phyloP scores from a whole-genome alignment of 2,888 invertebrate genomes.

The Drosophila maculinotata region DNA sequence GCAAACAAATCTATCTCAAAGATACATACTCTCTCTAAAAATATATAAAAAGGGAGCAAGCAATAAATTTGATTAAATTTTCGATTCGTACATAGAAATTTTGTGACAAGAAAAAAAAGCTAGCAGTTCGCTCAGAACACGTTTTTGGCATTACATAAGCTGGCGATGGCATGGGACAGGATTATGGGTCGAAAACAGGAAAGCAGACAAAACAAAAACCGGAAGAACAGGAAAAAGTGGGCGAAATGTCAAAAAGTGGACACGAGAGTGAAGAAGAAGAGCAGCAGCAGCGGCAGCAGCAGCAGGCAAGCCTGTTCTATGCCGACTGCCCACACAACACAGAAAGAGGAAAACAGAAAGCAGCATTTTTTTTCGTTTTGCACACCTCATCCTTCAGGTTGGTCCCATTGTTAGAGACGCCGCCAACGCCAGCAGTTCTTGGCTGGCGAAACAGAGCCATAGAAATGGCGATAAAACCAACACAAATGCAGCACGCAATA shows the following conservation, averaged over 20 bases:
- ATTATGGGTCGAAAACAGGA: constrained; percentile 80
- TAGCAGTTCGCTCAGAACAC: constrained; percentile 61
- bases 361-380: constrained; percentile 32
- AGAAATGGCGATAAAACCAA: constrained; percentile 60
- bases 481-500: constrained; percentile 52
- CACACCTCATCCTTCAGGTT: constrained; percentile 23
- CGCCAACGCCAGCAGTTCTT: constrained; percentile 8
- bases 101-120: constrained; percentile 75
- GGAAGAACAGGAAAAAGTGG: constrained; percentile 82
- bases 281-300: constrained; percentile 4
- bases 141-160: constrained; percentile 77
- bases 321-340: constrained; percentile 57
- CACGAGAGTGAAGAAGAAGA: constrained; percentile 31
- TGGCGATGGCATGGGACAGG: constrained; percentile 59
- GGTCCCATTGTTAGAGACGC: constrained; percentile 1
- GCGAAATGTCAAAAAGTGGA: constrained; percentile 81
- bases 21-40: neutral
- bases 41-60: constrained; percentile 14
- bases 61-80: constrained; percentile 50
- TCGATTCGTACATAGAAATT: constrained; percentile 63
- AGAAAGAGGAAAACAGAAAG: constrained; percentile 7
- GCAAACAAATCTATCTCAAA: neutral
- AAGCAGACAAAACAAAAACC: constrained; percentile 79
- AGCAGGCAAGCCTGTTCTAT: constrained; percentile 56
- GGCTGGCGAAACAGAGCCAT: constrained; percentile 43